Base-by-base conservation (phyloP, 2,888 invertebrate genomes). In the Trachelus stipa region DNA sequence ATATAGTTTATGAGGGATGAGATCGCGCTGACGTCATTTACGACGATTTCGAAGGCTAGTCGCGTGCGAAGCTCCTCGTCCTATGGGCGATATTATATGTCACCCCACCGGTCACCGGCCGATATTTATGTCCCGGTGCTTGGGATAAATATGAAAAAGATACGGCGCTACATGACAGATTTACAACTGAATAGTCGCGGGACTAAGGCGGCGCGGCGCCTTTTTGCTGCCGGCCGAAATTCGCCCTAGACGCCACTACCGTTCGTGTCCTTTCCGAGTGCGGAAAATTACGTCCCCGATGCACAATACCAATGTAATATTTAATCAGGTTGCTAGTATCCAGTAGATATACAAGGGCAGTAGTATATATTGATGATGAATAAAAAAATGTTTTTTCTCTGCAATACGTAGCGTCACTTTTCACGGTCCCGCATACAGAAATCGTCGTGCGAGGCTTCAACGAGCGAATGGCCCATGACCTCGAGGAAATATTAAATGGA, bases 111-210 rank as follows among this genome's bases (percentile, higher is more conserved):
- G 86, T 87, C 87, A 85, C 81, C 84, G 73, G 74, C 77, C 82
- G 85, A 85, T 85, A 87, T 85, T 87, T 85, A 86, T 83, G 87
- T 86, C 77, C 79, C 75, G 40, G 73, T 68, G 73, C 68, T 31
- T 77, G 81, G 78, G 83, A 83, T 85, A 86, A 86, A 86, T 86
- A 86, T 81, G 82, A 82, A 86, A 83, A 81, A 81, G 86, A 82
- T 82, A 80, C 79, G 77, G 73, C 74, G 69, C 76, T 56, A 76
- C 77, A 69, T 76, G 80, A 80, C 80, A 80, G 81, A 81, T 81
- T 81, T 81, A 81, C 81, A 77, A 77, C 79, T 69, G 68, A 76
- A 76, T 76, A 73, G 76, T 76, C 31, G 4, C 77, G 73, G 76
- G 73, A 69, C 75, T 73, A 75, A 73, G 68, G 56, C 76, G 75